These are phyloP conservation scores for Myopa tessellatipennis DNA, from an alignment of 2,888 invertebrate species.

Conservation along the genomic window DNA sequence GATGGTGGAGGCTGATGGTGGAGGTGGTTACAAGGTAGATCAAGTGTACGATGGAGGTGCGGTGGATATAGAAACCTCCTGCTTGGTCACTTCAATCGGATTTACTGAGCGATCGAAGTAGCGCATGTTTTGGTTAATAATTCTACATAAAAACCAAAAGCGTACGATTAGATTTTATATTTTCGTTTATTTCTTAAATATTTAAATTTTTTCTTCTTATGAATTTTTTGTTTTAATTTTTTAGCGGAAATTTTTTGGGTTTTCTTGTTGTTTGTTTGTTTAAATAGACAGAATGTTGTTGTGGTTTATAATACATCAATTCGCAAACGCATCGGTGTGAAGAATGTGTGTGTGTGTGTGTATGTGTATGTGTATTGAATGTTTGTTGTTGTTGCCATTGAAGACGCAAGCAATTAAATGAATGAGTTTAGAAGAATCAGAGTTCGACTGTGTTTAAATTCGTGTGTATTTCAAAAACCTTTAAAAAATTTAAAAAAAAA, in stretches of 20 bases:
- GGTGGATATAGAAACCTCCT: neutral
- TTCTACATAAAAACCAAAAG: constrained; percentile 34
- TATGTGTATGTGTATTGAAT: constrained; percentile 39
- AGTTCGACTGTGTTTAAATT: too few relatives aligned
- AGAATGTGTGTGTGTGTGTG: constrained; percentile 38
- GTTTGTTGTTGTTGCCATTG: too few relatives aligned
- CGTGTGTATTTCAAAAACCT: constrained; percentile 35
- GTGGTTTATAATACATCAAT: constrained; percentile 39
- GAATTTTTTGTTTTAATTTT: constrained; percentile 12
- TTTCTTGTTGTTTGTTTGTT: constrained; percentile 16
- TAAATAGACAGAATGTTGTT: constrained; percentile 37
- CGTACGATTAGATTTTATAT: constrained; percentile 51
- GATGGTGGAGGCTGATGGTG: neutral
- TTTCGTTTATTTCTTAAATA: constrained; percentile 51
- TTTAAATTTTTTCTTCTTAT: constrained; percentile 1
- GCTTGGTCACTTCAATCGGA: neutral
- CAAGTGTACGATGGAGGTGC: too few relatives aligned
- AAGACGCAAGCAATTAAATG: too few relatives aligned
- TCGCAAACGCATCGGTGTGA: constrained; percentile 49
- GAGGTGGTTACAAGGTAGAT: too few relatives aligned
- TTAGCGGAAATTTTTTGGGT: constrained; percentile 16
- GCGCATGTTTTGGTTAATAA: neutral
- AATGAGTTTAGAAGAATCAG: too few relatives aligned
- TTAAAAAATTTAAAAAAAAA: neutral
- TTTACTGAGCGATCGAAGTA: neutral